Evolutionary conservation across 2,113 vertebrate genomes (phyloP), one percentile per base, ranked within the genome.

Genomic region (Blennius ocellaris): DNA sequence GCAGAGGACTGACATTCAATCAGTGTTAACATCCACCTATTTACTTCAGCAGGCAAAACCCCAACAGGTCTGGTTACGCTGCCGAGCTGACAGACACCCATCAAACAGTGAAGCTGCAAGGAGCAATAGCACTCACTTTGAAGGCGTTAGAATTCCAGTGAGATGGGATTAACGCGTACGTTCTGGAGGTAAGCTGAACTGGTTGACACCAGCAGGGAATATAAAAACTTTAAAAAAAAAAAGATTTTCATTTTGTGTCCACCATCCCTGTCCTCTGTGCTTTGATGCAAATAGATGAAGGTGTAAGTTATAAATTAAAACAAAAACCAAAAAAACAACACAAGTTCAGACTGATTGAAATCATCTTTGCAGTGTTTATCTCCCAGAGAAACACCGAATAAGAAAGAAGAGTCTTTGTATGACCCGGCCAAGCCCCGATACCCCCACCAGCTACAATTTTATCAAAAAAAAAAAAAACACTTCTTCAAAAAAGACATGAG

Each of bases 401-500:
- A 73, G 40, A 72, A 53, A 61, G 65, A 49, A 17, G 56, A 71
- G 21, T 30, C 76, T 83, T 78, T 64, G 21, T 16, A 68, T 58
- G 79, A 76, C 14, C 9, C n/a, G 21, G 38, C 43, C 53, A 15
- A 3, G 1, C 6, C 52, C 48, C 0, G 36, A 40, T 48, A 59
- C 12, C 83, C 78, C 83, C 78, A 36, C 7, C 8, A 81, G 76
- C 71, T 11, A 49, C 63, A 30, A 12, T 79, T 73, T 73, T 77
- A 84, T 82, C 71, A 70, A 15, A 36, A 30, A 0, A 41, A 64
- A 78, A 54, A 0, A 41, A 64, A 78, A 54, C 62, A 49, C 65
- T 78, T 82, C 59, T 14, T 6, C 51, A 69, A 52, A 43, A 36
- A 30, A 30, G 21, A 30, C 4, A 30, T 30, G 21, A 64, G 49